Evolutionary conservation across 2,888 invertebrate species (phyloP), one percentile per base, ranked within the genome.

Genomic region (Plebejus melissa): DNA sequence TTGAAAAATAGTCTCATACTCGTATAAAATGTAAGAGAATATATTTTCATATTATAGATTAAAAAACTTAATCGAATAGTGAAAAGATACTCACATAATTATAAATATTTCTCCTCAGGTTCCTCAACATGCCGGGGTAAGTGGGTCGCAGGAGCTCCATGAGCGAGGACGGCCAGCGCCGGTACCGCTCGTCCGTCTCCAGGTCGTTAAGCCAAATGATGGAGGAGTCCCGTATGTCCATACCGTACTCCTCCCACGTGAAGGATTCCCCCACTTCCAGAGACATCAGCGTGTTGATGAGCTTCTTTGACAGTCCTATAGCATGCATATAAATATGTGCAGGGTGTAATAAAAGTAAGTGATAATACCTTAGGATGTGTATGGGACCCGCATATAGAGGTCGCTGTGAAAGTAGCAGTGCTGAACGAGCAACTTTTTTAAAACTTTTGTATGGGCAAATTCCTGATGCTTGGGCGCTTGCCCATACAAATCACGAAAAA

Each of bases 51-150:
- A 22, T 22, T 38, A 38, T 5, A 38, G 38, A 38, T 38, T 38
- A 5, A 38, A 38, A 5, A 38, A 38, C 38, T 38, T 38, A 38
- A 38, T 38, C 5, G 38, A 38, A 41, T 41, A 41, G 4, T 50
- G 13, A 9, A 46, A 50, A 74, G 36, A 74, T 22, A 88, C 94
- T 91, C 86, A 96, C 97, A 86, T 97, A 94, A 89, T 97, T 97
- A 82, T 97, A 97, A 38, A 99, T 94, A 90, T 98, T 98, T 82
- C 97, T 95, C 77, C 97, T 94, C 81, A 98, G 94, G 85, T 97
- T 97, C 79, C 99, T 94, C 78, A 99, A 92, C 98, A 99, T 99
- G 76, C 99, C 99, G 0, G 99, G 99, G 85, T 98, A 99, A 0
- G 98, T 98, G n/a, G 99, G 99, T 77, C 99, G 94, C 79, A 99